Base-by-base conservation (phyloP, 2,113 vertebrate genomes). In the Macquaria australasica region DNA sequence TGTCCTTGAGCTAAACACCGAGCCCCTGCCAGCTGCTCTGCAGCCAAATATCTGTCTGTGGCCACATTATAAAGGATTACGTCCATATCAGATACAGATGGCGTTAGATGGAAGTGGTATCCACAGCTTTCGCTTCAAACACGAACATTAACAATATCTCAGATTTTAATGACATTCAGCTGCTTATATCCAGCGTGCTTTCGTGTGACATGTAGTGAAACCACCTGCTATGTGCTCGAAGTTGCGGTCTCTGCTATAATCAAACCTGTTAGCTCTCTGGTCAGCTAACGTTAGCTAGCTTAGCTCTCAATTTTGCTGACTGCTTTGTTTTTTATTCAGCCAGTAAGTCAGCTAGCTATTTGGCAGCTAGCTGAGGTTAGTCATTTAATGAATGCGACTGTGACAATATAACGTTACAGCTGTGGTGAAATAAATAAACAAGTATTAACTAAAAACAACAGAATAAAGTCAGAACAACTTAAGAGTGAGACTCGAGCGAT, bases 221-320 rank as follows among this genome's bases (percentile, higher is more conserved):
- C 21, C 55, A 56, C 5, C 16, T 43, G 28, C 15, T 18, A 23
- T 37, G 6, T 39, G 64, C 8, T 34, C 16, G 3, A 23, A n/a
- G 21, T 15, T 60, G 21, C 23, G 28, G 48, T 0, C 67, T 28
- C 10, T 12, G 8, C 59, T 68, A 8, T 11, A 8, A 18, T 69
- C 8, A 18, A 28, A 70, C 2, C 21, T 9, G n/a, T 48, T 56
- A 28, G 31, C 45, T 50, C 0, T 6, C 0, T 7, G 12, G 0
- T 12, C 15, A n/a, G 64, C 82, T 68, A 58, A 34, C 25, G 28
- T 76, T 23, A 55, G 51, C 79, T 53, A 81, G 43, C 77, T 60
- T 53, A 81, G 43, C 77, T 60, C 23, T n/a, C 9, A 34, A 3
- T 81, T 81, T 66, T 45, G 73, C 73, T 77, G 23, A 80, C 20